phyloP scores from a whole-genome alignment of 2,888 invertebrate genomes.

The Lepetodrilus schrolli region DNA sequence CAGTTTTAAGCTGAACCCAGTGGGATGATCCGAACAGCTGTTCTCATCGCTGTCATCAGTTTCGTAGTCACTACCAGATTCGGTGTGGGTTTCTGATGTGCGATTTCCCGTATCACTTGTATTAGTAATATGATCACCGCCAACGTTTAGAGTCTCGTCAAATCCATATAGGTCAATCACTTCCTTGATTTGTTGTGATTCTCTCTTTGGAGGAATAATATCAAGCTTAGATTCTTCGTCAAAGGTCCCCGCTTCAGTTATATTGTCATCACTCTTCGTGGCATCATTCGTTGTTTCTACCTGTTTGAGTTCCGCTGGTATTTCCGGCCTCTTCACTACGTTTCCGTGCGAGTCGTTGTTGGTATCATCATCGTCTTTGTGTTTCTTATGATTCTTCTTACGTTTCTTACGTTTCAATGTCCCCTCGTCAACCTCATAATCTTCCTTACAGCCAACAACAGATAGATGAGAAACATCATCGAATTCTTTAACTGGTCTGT shows the following conservation, averaged over 20 bases:
- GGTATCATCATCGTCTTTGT: background rate
- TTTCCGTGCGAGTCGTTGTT: background rate
- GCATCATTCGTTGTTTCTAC: background rate
- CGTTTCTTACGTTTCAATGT: constrained; percentile 5
- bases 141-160: background rate
- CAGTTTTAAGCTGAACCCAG: background rate
- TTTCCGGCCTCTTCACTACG: constrained; percentile 19
- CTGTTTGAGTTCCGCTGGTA: constrained; percentile 17
- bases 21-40: background rate
- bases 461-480: background rate
- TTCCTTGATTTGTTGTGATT: constrained; percentile 47
- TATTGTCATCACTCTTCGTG: background rate
- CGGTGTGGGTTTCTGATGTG: background rate
- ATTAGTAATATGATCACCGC: background rate
- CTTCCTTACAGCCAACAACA: background rate
- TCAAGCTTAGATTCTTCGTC: constrained; percentile 40
- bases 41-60: background rate
- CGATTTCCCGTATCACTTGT: background rate
- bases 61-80: constrained; percentile 2
- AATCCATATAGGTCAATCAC: constrained; percentile 42
- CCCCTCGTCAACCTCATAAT: background rate
- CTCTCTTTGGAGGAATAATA: constrained; percentile 38
- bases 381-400: background rate
- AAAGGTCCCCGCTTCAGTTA: background rate
- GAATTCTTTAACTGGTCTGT: background rate